Conservation (phyloP, 2,797 vertebrate genomes). For the Dipus sagitta region DNA sequence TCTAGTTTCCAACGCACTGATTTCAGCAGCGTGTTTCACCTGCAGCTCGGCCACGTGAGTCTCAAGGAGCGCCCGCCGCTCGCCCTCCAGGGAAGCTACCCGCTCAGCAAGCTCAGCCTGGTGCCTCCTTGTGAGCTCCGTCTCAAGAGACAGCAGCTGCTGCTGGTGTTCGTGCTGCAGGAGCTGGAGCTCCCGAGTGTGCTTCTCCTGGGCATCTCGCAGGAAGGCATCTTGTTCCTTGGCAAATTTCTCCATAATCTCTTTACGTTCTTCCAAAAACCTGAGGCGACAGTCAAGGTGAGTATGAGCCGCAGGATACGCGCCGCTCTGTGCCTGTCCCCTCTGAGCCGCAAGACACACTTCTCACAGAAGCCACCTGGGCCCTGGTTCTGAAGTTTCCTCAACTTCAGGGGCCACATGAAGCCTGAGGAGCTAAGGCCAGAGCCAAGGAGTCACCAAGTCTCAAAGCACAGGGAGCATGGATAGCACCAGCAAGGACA, state of each 20-base stretch:
- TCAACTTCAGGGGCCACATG: not conserved
- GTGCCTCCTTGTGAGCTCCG: constrained; percentile 86
- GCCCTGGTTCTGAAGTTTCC: not conserved
- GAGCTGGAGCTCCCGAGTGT: constrained; percentile 83
- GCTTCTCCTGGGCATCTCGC: constrained; percentile 87
- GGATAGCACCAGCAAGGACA: not conserved
- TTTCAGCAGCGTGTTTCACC: constrained; percentile 87
- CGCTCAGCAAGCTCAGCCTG: constrained; percentile 86
- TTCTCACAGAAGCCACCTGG: not conserved
- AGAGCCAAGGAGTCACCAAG: not conserved
- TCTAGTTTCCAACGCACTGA: constrained; percentile 90
- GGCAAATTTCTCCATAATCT: constrained; percentile 86
- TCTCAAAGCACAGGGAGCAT: not conserved
- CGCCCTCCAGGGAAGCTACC: constrained; percentile 79
- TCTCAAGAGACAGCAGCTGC: constrained; percentile 77
- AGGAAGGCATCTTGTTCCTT: constrained; percentile 88
- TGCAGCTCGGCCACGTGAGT: constrained; percentile 85
- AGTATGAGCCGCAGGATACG: not conserved
- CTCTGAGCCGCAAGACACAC: not conserved
- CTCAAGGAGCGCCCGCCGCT: constrained; percentile 85
- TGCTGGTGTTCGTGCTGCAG: constrained; percentile 82
- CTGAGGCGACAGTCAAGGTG: constrained; percentile 83
- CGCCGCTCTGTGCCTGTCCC: rapidly evolving
- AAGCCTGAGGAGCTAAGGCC: not conserved
- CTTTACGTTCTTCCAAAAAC: constrained; percentile 90